Conservation (phyloP, 2,888 invertebrate species). For the Drosophila prostipennis region DNA sequence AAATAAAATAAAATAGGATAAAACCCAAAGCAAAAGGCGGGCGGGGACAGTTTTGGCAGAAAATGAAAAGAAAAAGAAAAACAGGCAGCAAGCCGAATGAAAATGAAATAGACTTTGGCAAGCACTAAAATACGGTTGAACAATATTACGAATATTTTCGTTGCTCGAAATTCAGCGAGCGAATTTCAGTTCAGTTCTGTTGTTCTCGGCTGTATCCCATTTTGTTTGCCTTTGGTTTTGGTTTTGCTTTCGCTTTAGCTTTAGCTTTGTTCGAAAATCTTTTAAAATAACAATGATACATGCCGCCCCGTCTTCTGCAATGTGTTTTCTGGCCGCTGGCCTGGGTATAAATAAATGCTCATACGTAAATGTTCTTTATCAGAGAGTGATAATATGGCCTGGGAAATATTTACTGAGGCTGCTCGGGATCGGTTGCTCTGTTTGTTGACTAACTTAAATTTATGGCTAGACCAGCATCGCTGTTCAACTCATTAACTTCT, state of each 20-base stretch:
- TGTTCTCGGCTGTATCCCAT: slow-evolving; percentile 54
- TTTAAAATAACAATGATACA: slow-evolving; percentile 80
- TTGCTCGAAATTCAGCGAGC: slow-evolving; percentile 25
- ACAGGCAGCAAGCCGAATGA: slow-evolving; percentile 27
- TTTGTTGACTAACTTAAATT: slow-evolving; percentile 24
- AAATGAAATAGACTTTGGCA: slow-evolving; percentile 51
- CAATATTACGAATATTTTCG: slow-evolving; percentile 67
- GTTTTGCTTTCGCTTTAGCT: slow-evolving; percentile 15
- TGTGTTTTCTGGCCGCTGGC: slow-evolving; percentile 52
- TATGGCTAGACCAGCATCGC: background rate
- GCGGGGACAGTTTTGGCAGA: slow-evolving; percentile 57
- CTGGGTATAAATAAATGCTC: slow-evolving; percentile 78
- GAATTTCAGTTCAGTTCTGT: slow-evolving; percentile 20
- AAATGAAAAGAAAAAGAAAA: slow-evolving; percentile 35
- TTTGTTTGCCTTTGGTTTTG: slow-evolving; percentile 50
- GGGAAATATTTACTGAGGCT: slow-evolving; percentile 31
- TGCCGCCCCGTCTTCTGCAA: slow-evolving; percentile 42
- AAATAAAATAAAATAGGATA: no score
- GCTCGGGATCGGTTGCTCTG: slow-evolving; percentile 42
- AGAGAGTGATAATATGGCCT: slow-evolving; percentile 62
- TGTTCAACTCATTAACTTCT: background rate
- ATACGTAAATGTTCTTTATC: slow-evolving; percentile 77
- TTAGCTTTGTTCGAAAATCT: slow-evolving; percentile 59
- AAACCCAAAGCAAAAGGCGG: slow-evolving; percentile 18
- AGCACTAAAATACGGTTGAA: slow-evolving; percentile 69